A percentile compares a stretch with the other conserved stretches of the same genome.
phyloP scores from a whole-genome alignment of 2,113 vertebrate species.

The Vombatus ursinus region DNA sequence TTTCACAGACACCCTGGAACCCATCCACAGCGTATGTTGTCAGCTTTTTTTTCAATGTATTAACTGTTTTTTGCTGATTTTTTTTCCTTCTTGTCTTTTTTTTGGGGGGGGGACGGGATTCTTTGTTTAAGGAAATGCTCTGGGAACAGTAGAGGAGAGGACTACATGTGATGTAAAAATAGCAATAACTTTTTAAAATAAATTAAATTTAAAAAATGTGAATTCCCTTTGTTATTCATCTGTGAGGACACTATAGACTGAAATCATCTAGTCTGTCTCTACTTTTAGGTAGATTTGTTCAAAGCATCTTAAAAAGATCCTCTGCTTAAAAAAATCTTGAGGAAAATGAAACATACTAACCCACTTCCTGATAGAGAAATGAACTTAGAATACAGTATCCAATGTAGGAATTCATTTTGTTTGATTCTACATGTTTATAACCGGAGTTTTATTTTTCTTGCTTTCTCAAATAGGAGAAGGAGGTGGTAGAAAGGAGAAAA shows the following conservation, averaged over 20 bases:
- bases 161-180: background rate
- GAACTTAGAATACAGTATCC: background rate
- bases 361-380: background rate
- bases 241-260: background rate
- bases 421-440: background rate
- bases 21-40: background rate
- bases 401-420: background rate
- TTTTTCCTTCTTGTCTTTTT: background rate
- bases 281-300: background rate
- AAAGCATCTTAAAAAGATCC: background rate
- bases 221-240: background rate
- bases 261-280: background rate
- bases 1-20: background rate
- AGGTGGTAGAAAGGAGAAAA: background rate
- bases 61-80: background rate
- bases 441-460: background rate
- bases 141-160: background rate
- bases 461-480: background rate
- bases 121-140: background rate
- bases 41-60: background rate
- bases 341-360: background rate
- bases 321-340: background rate
- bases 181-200: background rate
- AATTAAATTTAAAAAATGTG: background rate
- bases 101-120: too few relatives aligned